phyloP scores from a whole-genome alignment of 2,797 vertebrate species.

The Anas flavirostris region DNA sequence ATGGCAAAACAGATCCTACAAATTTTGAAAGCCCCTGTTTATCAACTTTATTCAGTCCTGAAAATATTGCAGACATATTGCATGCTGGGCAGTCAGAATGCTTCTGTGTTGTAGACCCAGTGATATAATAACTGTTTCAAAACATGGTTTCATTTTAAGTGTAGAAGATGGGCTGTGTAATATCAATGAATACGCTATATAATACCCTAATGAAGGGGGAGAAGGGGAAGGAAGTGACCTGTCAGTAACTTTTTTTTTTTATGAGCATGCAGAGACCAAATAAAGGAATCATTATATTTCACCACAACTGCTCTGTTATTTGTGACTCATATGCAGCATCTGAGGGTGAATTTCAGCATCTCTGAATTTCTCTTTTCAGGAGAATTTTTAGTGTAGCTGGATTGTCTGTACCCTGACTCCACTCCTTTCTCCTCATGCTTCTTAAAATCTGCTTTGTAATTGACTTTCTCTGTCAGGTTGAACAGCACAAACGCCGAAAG shows the following conservation, averaged over 20 bases:
- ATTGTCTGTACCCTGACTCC: not conserved
- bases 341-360: not conserved
- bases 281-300: not conserved
- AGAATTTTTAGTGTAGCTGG: not conserved
- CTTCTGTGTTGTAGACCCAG: not conserved
- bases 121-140: not conserved
- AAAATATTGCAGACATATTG: not conserved
- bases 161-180: not conserved
- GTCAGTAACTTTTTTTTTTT: not conserved
- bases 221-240: not conserved
- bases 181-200: not conserved
- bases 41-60: not conserved
- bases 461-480: not conserved
- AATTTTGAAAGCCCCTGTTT: not conserved
- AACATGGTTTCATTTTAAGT: not conserved
- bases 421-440: not conserved
- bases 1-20: not conserved
- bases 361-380: not conserved
- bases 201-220: not conserved
- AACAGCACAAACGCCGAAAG: not conserved
- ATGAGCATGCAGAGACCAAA: not conserved
- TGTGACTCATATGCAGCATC: rapidly evolving
- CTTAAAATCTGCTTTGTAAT: not conserved
- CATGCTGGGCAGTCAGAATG: not conserved
- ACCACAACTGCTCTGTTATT: not conserved